Evolutionary conservation across 2,888 invertebrate species (phyloP).

Genomic region (Trilocha varians): DNA sequence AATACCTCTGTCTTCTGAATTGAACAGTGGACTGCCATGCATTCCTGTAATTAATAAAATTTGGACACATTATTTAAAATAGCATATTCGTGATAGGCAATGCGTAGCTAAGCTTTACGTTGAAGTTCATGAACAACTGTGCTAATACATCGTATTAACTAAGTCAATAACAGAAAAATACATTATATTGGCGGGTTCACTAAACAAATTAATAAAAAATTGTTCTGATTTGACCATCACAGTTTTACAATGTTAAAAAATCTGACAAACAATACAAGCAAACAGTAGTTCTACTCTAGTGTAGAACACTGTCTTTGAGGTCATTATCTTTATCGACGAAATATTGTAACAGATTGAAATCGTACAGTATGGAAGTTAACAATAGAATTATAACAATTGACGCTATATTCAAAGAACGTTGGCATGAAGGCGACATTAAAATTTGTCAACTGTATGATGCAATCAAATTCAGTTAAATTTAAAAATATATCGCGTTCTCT

Average conservation of each 20-base stretch:
- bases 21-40: constrained; percentile 54
- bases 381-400: neutral
- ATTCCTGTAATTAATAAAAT: constrained; percentile 39
- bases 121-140: too few relatives aligned
- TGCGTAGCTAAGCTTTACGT: too few relatives aligned
- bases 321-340: neutral
- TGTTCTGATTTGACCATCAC: too few relatives aligned
- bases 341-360: neutral
- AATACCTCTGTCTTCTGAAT: constrained; percentile 61
- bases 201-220: too few relatives aligned
- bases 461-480: neutral
- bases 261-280: too few relatives aligned
- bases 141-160: too few relatives aligned
- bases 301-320: neutral
- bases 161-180: too few relatives aligned
- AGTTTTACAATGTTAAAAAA: too few relatives aligned
- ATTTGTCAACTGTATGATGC: neutral
- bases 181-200: too few relatives aligned
- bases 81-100: too few relatives aligned
- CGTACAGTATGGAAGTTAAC: neutral
- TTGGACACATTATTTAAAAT: neutral
- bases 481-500: neutral
- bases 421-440: neutral
- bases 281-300: too few relatives aligned
- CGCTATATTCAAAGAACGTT: neutral